phyloP scores from a whole-genome alignment of 1,140 invertebrate species.

The Drosophila navojoa region DNA sequence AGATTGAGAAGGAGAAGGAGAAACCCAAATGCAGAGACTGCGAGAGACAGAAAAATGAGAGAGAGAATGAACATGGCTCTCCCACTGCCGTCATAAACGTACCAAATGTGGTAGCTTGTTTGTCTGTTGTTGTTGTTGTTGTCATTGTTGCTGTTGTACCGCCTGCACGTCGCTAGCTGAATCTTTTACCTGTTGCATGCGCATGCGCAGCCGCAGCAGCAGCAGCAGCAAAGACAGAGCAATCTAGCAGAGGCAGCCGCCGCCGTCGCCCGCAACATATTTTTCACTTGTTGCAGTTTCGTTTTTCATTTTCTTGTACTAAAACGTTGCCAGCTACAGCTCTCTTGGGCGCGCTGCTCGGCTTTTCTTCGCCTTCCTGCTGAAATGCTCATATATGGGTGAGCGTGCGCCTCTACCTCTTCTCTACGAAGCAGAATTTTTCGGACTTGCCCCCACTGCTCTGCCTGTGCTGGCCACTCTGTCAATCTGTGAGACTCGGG shows the following conservation, averaged over 20 bases:
- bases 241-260: conserved; percentile 12
- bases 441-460: conserved; percentile 5
- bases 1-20: conserved; percentile 15
- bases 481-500: conserved; percentile 15
- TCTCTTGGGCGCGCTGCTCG: conserved; percentile 25
- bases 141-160: conserved; percentile 13
- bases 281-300: conserved; percentile 82
- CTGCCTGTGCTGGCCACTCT: neutral
- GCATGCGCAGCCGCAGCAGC: conserved; percentile 17
- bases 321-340: conserved; percentile 10
- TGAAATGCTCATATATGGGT: conserved; percentile 4
- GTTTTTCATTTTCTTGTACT: conserved; percentile 80
- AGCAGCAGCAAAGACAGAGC: conserved; percentile 26
- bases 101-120: conserved; percentile 60
- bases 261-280: conserved; percentile 67
- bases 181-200: conserved; percentile 64
- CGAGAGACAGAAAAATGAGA: conserved; percentile 4
- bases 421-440: conserved; percentile 32
- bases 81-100: conserved; percentile 50
- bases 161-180: conserved; percentile 30
- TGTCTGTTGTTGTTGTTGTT: conserved; percentile 33
- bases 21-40: conserved; percentile 11
- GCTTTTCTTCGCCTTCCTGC: conserved; percentile 24
- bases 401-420: neutral
- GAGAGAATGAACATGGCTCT: conserved; percentile 25